Evolutionary conservation across 2,797 vertebrate species (phyloP), one percentile per base, ranked within the genome.

Genomic region (Alca torda): DNA sequence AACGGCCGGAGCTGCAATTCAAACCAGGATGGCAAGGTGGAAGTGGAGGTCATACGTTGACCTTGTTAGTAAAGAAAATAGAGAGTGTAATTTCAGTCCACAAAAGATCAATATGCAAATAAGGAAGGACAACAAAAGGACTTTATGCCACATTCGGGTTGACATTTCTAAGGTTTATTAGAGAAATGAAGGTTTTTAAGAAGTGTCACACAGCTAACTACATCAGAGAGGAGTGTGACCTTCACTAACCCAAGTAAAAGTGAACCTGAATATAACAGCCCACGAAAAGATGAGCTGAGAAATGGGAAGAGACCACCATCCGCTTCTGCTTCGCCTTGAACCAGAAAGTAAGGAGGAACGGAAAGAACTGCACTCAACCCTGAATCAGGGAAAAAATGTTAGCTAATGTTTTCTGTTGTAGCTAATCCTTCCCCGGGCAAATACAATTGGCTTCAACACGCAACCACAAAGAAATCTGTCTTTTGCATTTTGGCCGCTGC

Each of bases 1-100:
- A 92, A 89, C 73, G 85, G 89, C 87, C 50, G 31, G 79, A 91
- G 93, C 65, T 92, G 96, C 87, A 96, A 73, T 91, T 79, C 84
- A 75, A 89, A 10, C 48, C 69, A 78, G 61, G 63, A 81, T 19
- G 57, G 79, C 61, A 75, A 93, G 67, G 79, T 74, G 76, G 87
- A 79, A 74, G 33, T 9, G 63, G 30, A 45, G 60, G 88, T 87
- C 77, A 16, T 1, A n/a, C 7, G 1, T 5, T 77, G 75, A 92
- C 88, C 96, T 95, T 90, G 80, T 50, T 60, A 90, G 57, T 25
- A 73, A 93, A 84, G 70, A 60, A 87, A 88, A 91, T 8, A 60
- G 30, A 84, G 69, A 86, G 28, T 46, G 7, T 80, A 84, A 96
- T 93, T 94, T 91, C 61, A 95, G 76, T 11, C 39, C 79, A 56